Evolutionary conservation across 2,113 vertebrate genomes (phyloP).

Genomic region (Varanus salvator): DNA sequence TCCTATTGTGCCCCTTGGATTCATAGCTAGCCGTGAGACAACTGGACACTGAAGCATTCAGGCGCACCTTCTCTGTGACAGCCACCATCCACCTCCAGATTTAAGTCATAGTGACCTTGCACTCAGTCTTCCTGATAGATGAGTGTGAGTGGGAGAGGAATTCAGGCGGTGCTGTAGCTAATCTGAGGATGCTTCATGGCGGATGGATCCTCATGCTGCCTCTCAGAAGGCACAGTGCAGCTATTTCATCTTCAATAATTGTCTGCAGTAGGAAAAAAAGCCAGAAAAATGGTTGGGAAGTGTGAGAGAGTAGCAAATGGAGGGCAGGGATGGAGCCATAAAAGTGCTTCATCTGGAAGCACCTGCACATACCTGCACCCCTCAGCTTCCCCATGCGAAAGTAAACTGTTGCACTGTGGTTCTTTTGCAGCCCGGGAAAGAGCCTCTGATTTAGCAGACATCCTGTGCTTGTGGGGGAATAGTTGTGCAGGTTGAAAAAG

Average conservation of each 20-base stretch:
- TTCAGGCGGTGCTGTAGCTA: not conserved
- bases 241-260: too few relatives aligned
- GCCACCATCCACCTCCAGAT: not conserved
- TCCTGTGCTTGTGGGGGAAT: not conserved
- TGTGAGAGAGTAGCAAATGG: not conserved
- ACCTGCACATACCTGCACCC: not conserved
- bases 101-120: not conserved
- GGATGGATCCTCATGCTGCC: too few relatives aligned
- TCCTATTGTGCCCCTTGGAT: not conserved
- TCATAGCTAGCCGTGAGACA: not conserved
- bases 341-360: too few relatives aligned
- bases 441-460: not conserved
- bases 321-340: not conserved
- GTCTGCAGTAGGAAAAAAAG: too few relatives aligned
- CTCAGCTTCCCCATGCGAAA: not conserved
- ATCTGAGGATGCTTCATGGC: too few relatives aligned
- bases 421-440: not conserved
- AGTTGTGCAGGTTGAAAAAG: not conserved
- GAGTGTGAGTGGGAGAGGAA: not conserved
- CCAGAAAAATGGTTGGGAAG: too few relatives aligned
- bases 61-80: not conserved
- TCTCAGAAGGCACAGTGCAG: too few relatives aligned
- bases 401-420: too few relatives aligned
- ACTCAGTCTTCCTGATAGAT: not conserved
- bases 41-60: not conserved